Conservation (phyloP, 2,113 vertebrate genomes). For the Manacus vitellinus region DNA sequence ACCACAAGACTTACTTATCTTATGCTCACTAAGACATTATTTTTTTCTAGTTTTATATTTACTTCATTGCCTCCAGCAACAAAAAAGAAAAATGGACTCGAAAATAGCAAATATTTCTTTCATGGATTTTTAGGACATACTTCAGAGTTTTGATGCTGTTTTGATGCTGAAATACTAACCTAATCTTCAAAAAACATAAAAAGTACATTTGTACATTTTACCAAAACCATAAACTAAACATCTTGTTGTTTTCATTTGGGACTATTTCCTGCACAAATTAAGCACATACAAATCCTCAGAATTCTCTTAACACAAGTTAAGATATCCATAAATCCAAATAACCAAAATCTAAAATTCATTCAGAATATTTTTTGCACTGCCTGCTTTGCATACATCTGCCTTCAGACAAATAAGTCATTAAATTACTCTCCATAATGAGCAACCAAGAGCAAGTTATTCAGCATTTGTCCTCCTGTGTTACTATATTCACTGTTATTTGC, state of each 20-base stretch:
- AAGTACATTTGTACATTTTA: not conserved
- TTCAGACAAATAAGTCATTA: not conserved
- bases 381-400: not conserved
- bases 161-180: not conserved
- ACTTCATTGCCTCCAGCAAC: not conserved
- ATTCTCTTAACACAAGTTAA: not conserved
- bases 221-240: not conserved
- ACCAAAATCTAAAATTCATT: not conserved
- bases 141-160: not conserved
- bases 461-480: not conserved
- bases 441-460: not conserved
- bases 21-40: not conserved
- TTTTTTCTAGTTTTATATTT: not conserved
- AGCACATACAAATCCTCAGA: not conserved
- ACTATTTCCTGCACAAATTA: not conserved
- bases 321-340: not conserved
- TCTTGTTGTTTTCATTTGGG: not conserved
- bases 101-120: not conserved
- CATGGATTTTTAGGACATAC: not conserved
- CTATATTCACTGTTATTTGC: not conserved
- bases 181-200: not conserved
- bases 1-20: not conserved
- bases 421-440: not conserved
- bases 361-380: not conserved
- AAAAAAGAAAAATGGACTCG: not conserved